Evolutionary conservation across 2,888 invertebrate species (phyloP), one percentile per base, ranked within the genome.

Genomic region (Protophormia terraenovae): DNA sequence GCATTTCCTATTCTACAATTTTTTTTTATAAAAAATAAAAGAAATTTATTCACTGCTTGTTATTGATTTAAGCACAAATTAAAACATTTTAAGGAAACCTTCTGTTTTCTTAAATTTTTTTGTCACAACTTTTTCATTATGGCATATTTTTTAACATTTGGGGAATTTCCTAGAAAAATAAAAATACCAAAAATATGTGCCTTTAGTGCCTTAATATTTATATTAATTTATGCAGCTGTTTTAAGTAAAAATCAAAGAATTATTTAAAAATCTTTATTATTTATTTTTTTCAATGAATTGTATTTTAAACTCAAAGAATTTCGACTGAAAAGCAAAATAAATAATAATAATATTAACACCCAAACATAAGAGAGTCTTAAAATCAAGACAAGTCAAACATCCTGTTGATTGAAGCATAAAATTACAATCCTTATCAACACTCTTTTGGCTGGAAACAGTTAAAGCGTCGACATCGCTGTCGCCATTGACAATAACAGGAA

Each of bases 361-460:
- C 8, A 47, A 16, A 47, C 45, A 47, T 12, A 45, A 45, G 3
- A 6, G 1, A 47, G 14, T 50, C 8, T 53, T 27, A 32, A 4
- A 24, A 45, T 12, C 16, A 67, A 32, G 45, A 35, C 38, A 62
- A 53, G 38, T 22, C 29, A 32, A 29, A 45, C 19, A 67, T 69
- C 16, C 58, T 67, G 67, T 75, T 81, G 60, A 81, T 69, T 75
- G 67, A 67, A 75, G 75, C 60, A 62, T 50, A 81, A 75, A 69
- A 75, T 75, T 67, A 67, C 60, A 75, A 22, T 67, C 50, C 81
- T 67, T 75, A 53, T 69, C 75, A 80, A 47, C 19, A 64, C 7
- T 8, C 32, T 24, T 55, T 41, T n/a, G n/a, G 24, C 2, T 41
- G 41, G 10, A 41, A 69, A 6, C 69, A 62, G 38, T 14, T 38